These are phyloP conservation scores for Riparia riparia DNA, from an alignment of 2,113 vertebrate genomes.

Conservation along the genomic window DNA sequence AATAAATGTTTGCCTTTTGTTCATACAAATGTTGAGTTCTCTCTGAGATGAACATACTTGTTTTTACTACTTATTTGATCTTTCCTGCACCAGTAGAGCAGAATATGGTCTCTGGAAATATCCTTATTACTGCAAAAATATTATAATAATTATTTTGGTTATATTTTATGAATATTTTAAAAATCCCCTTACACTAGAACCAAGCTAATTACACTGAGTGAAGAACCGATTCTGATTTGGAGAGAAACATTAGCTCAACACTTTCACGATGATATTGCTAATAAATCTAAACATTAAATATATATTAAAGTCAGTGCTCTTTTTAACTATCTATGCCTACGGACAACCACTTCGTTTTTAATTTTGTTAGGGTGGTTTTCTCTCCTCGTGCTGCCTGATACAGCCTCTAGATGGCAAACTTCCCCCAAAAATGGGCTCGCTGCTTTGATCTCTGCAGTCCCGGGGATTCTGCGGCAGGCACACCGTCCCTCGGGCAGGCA, in stretches of 20 bases:
- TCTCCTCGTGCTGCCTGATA: background rate
- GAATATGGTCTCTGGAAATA: background rate
- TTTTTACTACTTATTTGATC: background rate
- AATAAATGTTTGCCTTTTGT: background rate
- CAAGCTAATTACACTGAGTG: background rate
- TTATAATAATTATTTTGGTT: background rate
- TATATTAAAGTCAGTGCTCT: background rate
- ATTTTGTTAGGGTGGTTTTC: background rate
- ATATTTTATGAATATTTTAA: background rate
- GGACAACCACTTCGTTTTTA: background rate
- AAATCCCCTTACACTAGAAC: background rate
- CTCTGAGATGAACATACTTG: background rate
- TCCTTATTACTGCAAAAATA: background rate
- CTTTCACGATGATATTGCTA: background rate
- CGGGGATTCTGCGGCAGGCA: fast-evolving
- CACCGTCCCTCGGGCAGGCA: fast-evolving
- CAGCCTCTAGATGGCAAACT: conserved; percentile 75
- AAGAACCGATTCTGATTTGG: background rate
- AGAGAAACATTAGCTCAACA: background rate
- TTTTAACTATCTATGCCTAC: background rate
- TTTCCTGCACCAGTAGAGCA: background rate
- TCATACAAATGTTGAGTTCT: background rate
- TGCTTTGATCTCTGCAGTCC: background rate
- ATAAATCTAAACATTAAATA: background rate
- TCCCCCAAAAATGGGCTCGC: conserved; percentile 36